Evolutionary conservation across 2,888 invertebrate genomes (phyloP), one percentile per base, ranked within the genome.

Genomic region (Dorcus parallelipipedus): DNA sequence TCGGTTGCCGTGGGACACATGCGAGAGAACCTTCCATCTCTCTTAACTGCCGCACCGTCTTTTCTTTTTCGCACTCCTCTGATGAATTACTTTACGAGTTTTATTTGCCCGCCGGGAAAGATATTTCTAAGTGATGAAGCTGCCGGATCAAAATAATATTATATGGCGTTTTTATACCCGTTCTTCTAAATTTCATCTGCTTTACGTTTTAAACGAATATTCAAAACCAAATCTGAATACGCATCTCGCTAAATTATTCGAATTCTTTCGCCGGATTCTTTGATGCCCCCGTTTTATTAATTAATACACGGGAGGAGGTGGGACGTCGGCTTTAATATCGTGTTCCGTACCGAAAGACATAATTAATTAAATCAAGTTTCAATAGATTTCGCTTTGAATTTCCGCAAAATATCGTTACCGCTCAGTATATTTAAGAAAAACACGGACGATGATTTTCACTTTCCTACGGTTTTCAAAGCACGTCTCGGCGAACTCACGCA

Each of bases 101-200:
- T 66, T 66, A 67, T 67, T 64, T 64, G 64, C 65, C 68, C 66
- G 59, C 59, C 53, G 68, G 67, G 68, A 62, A 60, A 64, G 59
- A 68, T 66, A 68, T 69, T 65, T 69, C 67, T 62, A 62, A 58
- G 63, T 67, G 69, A 69, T 68, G 64, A 66, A 68, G 64, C 66
- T 64, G 60, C 57, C 64, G 63, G 67, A 65, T 69, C 69, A 68
- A 62, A 67, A 64, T 67, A 68, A 64, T 68, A 67, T 67, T 63
- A 65, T 60, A 65, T 66, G 52, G 52, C 62, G 59, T 64, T 66
- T 62, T 52, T 55, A 47, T 51, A 52, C 53, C 52, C 50, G 43
- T 57, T 57, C 52, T 56, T 56, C 56, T 33, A 20, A 51, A 47
- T 47, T 51, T 52, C 56, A 56, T 56, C 52, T 47, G 51, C 39